Evolutionary conservation across 2,888 invertebrate genomes (phyloP), one percentile per base, ranked within the genome.

Genomic region (Tolmerus cingulatus): DNA sequence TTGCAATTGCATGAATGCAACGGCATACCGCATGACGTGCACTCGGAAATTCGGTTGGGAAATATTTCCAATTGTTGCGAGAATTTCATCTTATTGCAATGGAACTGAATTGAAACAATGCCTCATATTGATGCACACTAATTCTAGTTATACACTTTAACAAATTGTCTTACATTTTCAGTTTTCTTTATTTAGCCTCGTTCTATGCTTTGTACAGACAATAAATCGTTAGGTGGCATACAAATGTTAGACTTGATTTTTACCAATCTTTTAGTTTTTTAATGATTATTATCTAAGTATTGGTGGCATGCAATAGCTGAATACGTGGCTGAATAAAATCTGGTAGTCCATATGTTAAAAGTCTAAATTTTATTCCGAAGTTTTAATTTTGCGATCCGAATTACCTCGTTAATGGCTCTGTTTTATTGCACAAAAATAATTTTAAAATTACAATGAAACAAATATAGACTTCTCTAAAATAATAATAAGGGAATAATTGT

Each of bases 1-100:
- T 74, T 30, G 77, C 46, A 55, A 74, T 74, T 30, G 77, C 46
- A 55, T 55, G 34, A 76, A 37, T 77, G 77, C 76, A 86, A 77
- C 51, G 37, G 85, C 51, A 82, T 46, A 23, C 30, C 51, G 34
- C 34, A 57, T 82, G 34, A n/a, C 8, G 55, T 82, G 19, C 55
- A 27, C 27, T 82, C 27, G 34, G n/a, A 46, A 57, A 23, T 79
- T 79, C 19, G 30, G 34, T 40, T 76, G 76, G 37, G 76, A 76
- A 76, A 76, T 76, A 76, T 40, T 19, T 37, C 34, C 76, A 76
- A 76, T 40, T 34, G 40, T 76, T 76, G 51, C 51, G 51, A 51
- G 7, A 51, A 51, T 51, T 51, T 4, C n/a, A 46, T 14, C 4
- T 4, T 46, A 46, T 16, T 46, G 51, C 51, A 76, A 23, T 74